Evolutionary conservation across 2,888 invertebrate genomes (phyloP), one percentile per base, ranked within the genome.

Genomic region (Catocala nupta): DNA sequence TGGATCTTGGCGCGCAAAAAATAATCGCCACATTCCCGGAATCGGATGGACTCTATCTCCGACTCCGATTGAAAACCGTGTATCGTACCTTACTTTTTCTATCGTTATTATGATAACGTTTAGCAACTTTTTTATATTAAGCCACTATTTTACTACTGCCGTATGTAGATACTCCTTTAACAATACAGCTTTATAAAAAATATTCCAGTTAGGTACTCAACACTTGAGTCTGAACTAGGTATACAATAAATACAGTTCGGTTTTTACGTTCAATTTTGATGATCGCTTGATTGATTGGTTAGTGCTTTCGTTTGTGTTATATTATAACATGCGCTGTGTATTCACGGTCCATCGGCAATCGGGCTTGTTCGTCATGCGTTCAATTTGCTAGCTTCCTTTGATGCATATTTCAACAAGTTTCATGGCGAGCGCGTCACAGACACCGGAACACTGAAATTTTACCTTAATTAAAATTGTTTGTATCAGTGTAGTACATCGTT

Each of bases 351-450:
- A 83, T 78, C 77, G 74, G 77, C 75, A 70, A 82, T 77, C 69
- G 68, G 62, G 77, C 68, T 69, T 78, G 81, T 75, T 71, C 77
- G 80, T 81, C 80, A 84, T 83, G 78, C 85, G 81, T 86, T 83
- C 80, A 83, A 83, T 86, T 85, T 82, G 65, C 74, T 68, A 70
- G 72, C 58, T 82, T 85, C 83, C 83, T 87, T 88, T 87, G 88
- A 87, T 87, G 83, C 85, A 87, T 87, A 86, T 87, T 87, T 84
- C 82, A 86, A 81, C 83, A 83, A 84, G 80, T 83, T 81, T 77
- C 78, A 80, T 80, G 71, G 74, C 72, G 64, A 70, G 65, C 69
- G 68, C 70, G 64, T 61, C 67, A 69, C 68, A 67, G 63, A 66
- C 58, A 61, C 60, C 9, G 66, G 59, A 74, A 73, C 63, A 68